Conservation (phyloP, 1,140 invertebrate species). For the Rhizoglyphus robini region DNA sequence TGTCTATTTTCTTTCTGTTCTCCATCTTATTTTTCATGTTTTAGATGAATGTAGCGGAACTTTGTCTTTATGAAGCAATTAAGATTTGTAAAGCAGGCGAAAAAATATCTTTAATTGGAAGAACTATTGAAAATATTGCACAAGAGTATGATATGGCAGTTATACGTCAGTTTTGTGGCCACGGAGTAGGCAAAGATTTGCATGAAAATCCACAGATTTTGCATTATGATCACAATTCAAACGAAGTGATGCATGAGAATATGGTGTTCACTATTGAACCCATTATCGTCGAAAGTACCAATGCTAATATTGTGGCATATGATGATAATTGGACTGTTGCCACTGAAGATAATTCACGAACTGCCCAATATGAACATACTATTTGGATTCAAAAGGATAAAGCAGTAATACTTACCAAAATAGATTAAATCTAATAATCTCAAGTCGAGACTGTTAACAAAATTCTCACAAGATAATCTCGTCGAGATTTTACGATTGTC, state of each 20-base stretch:
- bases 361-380: slow-evolving; percentile 84
- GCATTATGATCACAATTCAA: slow-evolving; percentile 44
- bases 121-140: slow-evolving; percentile 38
- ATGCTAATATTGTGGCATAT: slow-evolving; percentile 47
- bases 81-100: slow-evolving; percentile 57
- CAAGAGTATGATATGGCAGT: slow-evolving; percentile 48
- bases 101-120: slow-evolving; percentile 59
- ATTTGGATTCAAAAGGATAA: slow-evolving; percentile 50
- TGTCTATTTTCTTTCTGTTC: no score
- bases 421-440: no score
- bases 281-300: slow-evolving; percentile 56
- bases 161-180: slow-evolving; percentile 66
- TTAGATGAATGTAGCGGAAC: slow-evolving; percentile 42
- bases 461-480: no score
- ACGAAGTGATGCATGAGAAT: slow-evolving; percentile 61
- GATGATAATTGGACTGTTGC: slow-evolving; percentile 78
- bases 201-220: slow-evolving; percentile 79
- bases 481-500: no score
- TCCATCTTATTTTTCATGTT: neutral
- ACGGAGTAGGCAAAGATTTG: slow-evolving; percentile 83
- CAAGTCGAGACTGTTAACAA: no score
- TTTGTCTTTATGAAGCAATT: slow-evolving; percentile 59
- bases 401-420: slow-evolving; percentile 4
- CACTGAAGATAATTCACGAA: slow-evolving; percentile 56
- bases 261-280: slow-evolving; percentile 94